These are phyloP conservation scores for Sciurus niger DNA, from an alignment of 2,113 vertebrate genomes.

Conservation along the genomic window DNA sequence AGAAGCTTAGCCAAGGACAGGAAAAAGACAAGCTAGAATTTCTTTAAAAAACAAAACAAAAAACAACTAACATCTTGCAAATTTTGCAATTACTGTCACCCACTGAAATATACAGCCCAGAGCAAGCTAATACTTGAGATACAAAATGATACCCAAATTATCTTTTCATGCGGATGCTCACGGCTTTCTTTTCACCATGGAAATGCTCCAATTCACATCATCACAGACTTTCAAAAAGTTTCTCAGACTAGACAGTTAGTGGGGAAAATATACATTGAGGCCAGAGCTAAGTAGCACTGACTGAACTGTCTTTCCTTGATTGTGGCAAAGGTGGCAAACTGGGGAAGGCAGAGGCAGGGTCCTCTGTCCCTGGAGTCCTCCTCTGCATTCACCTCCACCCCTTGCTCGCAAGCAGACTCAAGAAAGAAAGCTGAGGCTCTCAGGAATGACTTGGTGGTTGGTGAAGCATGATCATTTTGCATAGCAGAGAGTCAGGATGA, in stretches of 20 bases:
- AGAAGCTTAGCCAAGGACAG: conserved; percentile 56
- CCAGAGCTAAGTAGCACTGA: not conserved
- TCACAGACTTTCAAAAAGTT: not conserved
- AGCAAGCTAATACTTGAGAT: conserved; percentile 62
- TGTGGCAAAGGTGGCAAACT: not conserved
- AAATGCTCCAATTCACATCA: not conserved
- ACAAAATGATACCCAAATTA: conserved; percentile 34
- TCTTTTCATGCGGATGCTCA: not conserved
- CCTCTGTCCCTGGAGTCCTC: rapidly evolving
- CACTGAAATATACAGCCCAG: conserved; percentile 53
- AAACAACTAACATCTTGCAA: conserved; percentile 59
- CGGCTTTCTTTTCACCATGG: not conserved
- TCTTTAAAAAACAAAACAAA: conserved; percentile 5
- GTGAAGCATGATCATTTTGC: not conserved
- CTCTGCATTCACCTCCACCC: no score
- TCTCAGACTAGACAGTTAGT: not conserved
- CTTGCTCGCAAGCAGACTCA: not conserved
- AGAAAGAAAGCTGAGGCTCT: not conserved
- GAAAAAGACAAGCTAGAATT: conserved; percentile 59
- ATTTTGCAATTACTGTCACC: conserved; percentile 72
- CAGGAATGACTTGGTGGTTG: not conserved
- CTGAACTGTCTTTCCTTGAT: not conserved
- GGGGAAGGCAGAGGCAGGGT: not conserved
- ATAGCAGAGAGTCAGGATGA: not conserved
- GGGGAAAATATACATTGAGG: not conserved